Evolutionary conservation across 1,140 invertebrate genomes (phyloP).

Genomic region (Paracyclopina nana): DNA sequence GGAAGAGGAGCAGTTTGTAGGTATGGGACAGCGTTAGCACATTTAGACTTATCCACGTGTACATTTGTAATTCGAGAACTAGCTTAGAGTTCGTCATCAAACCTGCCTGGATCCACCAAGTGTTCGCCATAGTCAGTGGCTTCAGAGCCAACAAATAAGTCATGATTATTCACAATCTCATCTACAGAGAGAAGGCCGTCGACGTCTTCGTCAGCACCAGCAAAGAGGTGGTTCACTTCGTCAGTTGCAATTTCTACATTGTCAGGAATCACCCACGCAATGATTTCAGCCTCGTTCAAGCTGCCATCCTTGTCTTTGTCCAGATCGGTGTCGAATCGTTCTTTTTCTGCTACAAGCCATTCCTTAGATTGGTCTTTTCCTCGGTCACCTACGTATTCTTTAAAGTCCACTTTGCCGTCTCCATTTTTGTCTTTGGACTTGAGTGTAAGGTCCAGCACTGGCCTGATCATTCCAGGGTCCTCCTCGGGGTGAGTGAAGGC

Average conservation of each 20-base stretch:
- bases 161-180: conserved; percentile 71
- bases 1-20: too few species aligned
- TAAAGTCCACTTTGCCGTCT: conserved; percentile 59
- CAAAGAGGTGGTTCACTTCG: conserved; percentile 78
- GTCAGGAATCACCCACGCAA: conserved; percentile 74
- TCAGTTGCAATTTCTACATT: conserved; percentile 71
- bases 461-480: conserved; percentile 61
- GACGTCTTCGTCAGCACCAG: conserved; percentile 64
- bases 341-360: conserved; percentile 60
- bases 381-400: conserved; percentile 58
- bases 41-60: too few species aligned
- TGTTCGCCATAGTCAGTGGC: conserved; percentile 87
- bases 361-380: conserved; percentile 50
- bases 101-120: conserved; percentile 53
- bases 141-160: conserved; percentile 85
- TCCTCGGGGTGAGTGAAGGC: conserved; percentile 86
- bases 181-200: conserved; percentile 58
- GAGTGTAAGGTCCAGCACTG: conserved; percentile 57
- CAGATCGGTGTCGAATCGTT: conserved; percentile 60
- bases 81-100: conserved; percentile 59
- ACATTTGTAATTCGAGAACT: too few species aligned
- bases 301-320: conserved; percentile 69
- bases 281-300: conserved; percentile 54
- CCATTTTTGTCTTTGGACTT: conserved; percentile 61
- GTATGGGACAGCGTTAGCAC: too few species aligned